A percentile compares a stretch with the other conserved stretches of the same genome.
These are phyloP conservation scores for Drosophila borealis DNA, from an alignment of 2,888 invertebrate species.

Conservation along the genomic window DNA sequence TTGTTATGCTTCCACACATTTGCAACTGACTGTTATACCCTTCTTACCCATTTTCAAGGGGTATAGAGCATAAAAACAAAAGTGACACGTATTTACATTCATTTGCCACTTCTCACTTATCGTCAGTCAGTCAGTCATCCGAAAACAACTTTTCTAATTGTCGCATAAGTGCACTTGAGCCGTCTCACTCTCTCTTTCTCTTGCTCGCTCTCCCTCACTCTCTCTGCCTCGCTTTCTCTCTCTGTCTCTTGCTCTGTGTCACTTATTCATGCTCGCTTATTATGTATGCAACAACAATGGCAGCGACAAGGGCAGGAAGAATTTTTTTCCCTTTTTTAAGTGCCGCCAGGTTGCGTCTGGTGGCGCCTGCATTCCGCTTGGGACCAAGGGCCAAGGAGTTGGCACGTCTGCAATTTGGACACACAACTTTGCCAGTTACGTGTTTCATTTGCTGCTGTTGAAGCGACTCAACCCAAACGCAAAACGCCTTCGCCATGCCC, in stretches of 20 bases:
- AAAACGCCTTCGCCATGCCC: too few relatives aligned
- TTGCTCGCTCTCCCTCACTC: neutral
- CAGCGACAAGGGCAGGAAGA: constrained; percentile 65
- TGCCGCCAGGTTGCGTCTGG: constrained; percentile 46
- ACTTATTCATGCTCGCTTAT: constrained; percentile 43
- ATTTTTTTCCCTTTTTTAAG: constrained; percentile 54
- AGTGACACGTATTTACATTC: constrained; percentile 66
- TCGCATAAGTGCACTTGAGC: constrained; percentile 64
- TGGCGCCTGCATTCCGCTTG: constrained; percentile 19
- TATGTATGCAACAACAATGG: constrained; percentile 68
- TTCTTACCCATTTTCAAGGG: neutral
- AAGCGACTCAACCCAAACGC: constrained; percentile 2
- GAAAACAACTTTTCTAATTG: constrained; percentile 67
- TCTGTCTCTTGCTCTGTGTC: neutral
- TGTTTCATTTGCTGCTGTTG: constrained; percentile 58
- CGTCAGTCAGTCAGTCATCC: constrained; percentile 28
- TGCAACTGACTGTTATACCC: neutral
- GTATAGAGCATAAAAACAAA: constrained; percentile 33
- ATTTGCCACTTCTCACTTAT: constrained; percentile 50
- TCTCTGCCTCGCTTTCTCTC: neutral
- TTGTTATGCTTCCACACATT: neutral
- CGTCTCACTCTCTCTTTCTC: neutral
- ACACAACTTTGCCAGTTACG: constrained; percentile 64
- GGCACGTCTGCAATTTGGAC: constrained; percentile 72
- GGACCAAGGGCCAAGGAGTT: constrained; percentile 46